These are phyloP conservation scores for Clavelina lepadiformis DNA, from an alignment of 23 tunicate species.

Conservation along the genomic window DNA sequence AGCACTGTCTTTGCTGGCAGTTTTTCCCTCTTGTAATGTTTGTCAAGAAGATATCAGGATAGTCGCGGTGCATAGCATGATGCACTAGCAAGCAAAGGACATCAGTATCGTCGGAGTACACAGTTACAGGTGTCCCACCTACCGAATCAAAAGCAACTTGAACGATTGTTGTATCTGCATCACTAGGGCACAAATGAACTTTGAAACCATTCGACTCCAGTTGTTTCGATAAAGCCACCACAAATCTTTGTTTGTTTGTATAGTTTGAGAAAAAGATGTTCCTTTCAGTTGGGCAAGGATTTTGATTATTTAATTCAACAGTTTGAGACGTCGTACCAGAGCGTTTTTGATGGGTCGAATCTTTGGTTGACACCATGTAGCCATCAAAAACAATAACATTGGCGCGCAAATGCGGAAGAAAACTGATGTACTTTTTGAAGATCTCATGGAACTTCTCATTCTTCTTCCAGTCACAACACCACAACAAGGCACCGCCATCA, in stretches of 20 bases:
- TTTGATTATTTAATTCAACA: background rate
- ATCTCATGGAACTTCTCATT: background rate
- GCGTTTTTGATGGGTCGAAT: background rate
- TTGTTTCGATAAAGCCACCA: background rate
- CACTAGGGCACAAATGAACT: background rate
- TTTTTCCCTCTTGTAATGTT: no score
- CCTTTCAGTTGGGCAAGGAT: background rate
- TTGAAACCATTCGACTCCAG: slow-evolving; percentile 1
- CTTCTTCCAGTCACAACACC: background rate
- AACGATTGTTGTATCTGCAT: slow-evolving; percentile 12
- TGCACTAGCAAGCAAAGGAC: no score
- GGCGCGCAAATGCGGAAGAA: background rate
- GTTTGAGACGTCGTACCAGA: background rate
- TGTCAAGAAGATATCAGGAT: no score
- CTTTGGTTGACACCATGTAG: no score
- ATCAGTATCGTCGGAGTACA: slow-evolving; percentile 11
- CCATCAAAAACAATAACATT: slow-evolving; percentile 1
- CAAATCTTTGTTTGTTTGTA: background rate
- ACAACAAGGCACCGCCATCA: slow-evolving; percentile 19
- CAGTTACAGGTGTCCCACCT: background rate
- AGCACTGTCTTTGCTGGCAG: no score
- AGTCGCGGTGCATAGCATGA: no score
- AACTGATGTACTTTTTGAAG: background rate
- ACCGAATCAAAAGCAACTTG: background rate
- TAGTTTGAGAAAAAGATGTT: background rate